A percentile compares a stretch with the other conserved stretches of the same genome.
These are phyloP conservation scores for Stegastes partitus DNA, from an alignment of 2,113 vertebrate genomes.

Conservation along the genomic window DNA sequence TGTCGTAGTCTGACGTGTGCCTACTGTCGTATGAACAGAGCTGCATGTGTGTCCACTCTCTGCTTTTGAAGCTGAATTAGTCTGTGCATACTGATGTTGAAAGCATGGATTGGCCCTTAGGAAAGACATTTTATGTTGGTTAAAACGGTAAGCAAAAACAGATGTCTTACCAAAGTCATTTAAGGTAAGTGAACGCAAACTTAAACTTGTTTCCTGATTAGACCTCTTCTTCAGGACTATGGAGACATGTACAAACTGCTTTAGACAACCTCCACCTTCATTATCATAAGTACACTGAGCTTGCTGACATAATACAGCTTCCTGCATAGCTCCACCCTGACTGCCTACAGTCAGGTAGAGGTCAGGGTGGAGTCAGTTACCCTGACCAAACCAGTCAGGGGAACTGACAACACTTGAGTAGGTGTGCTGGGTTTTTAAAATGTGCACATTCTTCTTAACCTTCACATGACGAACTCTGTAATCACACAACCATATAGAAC, in stretches of 20 bases:
- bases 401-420: conserved; percentile 12
- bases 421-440: conserved; percentile 1
- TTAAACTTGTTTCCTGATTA: background rate
- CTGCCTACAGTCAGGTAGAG: too few relatives aligned
- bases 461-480: background rate
- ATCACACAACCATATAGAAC: background rate
- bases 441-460: background rate
- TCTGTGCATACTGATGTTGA: too few relatives aligned
- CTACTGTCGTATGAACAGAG: too few relatives aligned
- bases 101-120: too few relatives aligned
- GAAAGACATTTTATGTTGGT: too few relatives aligned
- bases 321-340: background rate
- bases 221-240: background rate
- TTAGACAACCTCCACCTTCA: background rate
- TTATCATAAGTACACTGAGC: background rate
- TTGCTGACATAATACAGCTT: background rate
- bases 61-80: too few relatives aligned
- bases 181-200: too few relatives aligned
- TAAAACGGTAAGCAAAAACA: too few relatives aligned
- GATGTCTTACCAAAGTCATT: too few relatives aligned
- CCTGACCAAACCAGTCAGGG: conserved; percentile 20
- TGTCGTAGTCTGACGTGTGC: too few relatives aligned
- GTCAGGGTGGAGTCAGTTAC: too few relatives aligned
- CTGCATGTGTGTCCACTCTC: too few relatives aligned
- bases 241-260: background rate